These are phyloP conservation scores for Ivindomyrus marchei DNA, from an alignment of 2,113 vertebrate species.

Conservation along the genomic window DNA sequence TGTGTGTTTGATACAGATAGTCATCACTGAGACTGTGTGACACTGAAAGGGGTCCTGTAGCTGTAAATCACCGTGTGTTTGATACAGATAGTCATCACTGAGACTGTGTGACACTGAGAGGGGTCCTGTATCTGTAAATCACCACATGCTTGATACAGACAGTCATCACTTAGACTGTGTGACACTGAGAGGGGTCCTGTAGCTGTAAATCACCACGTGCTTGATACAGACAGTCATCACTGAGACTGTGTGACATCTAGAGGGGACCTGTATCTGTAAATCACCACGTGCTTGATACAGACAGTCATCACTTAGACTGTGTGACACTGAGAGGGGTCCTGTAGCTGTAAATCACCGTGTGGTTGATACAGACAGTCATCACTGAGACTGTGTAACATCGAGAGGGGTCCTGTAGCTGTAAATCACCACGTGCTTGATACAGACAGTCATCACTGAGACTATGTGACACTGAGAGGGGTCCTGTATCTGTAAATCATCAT, in stretches of 20 bases:
- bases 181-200: neutral
- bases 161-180: neutral
- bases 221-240: neutral
- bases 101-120: neutral
- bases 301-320: neutral
- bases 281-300: neutral
- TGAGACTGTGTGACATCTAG: neutral
- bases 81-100: too few species aligned
- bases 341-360: neutral
- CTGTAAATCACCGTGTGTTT: too few species aligned
- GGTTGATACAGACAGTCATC: neutral
- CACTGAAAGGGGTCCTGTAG: too few species aligned
- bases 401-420: neutral
- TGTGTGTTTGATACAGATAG: neutral
- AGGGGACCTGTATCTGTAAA: neutral
- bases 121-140: neutral
- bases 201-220: neutral
- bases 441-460: neutral
- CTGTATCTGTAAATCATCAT: neutral
- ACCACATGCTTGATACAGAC: neutral
- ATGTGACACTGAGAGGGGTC: neutral
- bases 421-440: neutral
- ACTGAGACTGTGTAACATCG: neutral
- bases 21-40: too few species aligned
- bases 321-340: neutral